phyloP scores from a whole-genome alignment of 1,140 invertebrate genomes.

The Parapsyche elsis region DNA sequence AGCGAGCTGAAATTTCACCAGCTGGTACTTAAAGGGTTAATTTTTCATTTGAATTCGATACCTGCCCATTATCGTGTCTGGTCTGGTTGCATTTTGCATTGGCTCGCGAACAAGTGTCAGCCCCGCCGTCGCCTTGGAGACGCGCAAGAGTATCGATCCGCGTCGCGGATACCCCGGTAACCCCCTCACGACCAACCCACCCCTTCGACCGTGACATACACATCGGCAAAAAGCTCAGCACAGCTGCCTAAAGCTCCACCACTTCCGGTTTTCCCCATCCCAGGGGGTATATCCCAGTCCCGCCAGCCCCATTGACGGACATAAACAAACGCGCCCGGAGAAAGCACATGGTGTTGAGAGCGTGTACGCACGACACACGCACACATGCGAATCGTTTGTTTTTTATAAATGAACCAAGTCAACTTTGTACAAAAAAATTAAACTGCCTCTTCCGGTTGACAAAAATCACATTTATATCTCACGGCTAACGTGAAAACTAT shows the following conservation, averaged over 20 bases:
- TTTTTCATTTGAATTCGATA: no score
- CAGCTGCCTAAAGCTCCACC: neutral
- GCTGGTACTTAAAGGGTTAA: no score
- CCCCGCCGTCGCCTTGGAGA: slow-evolving; percentile 21
- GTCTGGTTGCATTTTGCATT: no score
- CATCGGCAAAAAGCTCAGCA: neutral
- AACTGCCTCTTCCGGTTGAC: no score
- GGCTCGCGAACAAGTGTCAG: slow-evolving; percentile 12
- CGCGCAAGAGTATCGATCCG: slow-evolving; percentile 25
- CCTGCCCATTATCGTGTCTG: no score
- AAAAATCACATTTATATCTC: no score
- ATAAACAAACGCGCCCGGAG: neutral
- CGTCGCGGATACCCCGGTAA: slow-evolving; percentile 1
- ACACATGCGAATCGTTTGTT: no score
- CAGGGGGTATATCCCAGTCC: neutral
- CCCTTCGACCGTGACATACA: neutral
- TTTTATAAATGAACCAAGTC: no score
- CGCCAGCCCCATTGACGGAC: neutral
- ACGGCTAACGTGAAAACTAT: no score
- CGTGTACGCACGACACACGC: neutral
- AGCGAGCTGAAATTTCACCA: no score
- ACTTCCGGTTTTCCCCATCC: neutral
- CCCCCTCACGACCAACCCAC: neutral
- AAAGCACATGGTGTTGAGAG: neutral
- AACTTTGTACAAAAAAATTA: no score